Base-by-base conservation (phyloP, 2,113 vertebrate genomes). In the Pedetes capensis region DNA sequence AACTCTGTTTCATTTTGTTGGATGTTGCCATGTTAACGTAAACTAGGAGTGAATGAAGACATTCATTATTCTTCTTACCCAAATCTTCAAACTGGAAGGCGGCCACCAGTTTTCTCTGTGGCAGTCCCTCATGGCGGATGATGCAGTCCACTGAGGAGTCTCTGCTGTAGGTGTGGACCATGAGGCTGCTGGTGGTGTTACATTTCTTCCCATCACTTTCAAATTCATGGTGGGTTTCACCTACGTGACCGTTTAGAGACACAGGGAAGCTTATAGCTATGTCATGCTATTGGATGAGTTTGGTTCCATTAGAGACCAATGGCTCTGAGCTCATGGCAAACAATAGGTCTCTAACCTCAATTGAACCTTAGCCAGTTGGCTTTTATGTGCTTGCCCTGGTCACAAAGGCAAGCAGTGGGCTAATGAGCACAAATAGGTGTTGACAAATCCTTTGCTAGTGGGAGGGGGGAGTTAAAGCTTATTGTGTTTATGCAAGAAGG, bases 201-300 rank as follows among this genome's bases (percentile, higher is more conserved):
- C 97, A 98, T 44, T 93, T 98, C 92, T 97, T 97, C 59, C 97
- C 96, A 25, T 97, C 96, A 0, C n/a, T 59, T 94, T 97, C 97
- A 82, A 97, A 93, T 27, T 57, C 69, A 91, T 98, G 96, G 47
- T 88, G 88, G 4, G 86, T 96, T 88, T 97, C 88, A 71, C 98
- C 98, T 99, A 49, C 0, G 42, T 3, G 5, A 9, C 29, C 63
- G 0, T 69, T 5, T 71, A 49, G 87, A 92, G 72, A 68, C 5
- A 75, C 55, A 7, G 7, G 3, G 84, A 37, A 79, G 89, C 29
- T 72, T 37, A 0, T 85, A 96, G 83, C 16, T 47, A 3, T n/a
- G 53, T 68, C 76, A 39, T 59, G 42, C 16, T 59, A 6, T 42
- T 39, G 12, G 64, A 51, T 27, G 59, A 4, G 29, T 18, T 39